Conservation (phyloP, 2,113 vertebrate species). For the Enhydra lutris region DNA sequence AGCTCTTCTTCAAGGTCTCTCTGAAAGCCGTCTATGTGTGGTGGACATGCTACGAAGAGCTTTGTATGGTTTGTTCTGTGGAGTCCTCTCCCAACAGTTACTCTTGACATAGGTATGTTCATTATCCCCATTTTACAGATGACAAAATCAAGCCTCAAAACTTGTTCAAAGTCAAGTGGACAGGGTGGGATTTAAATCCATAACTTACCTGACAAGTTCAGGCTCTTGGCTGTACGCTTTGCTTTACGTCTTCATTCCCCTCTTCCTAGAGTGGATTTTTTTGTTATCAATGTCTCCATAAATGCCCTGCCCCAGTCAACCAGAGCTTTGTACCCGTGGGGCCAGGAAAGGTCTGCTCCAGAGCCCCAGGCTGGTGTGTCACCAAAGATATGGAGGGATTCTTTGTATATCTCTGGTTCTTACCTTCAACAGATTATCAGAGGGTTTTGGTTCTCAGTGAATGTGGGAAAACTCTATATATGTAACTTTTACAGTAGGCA, state of each 20-base stretch:
- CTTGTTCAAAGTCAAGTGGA: background rate
- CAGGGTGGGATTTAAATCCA: background rate
- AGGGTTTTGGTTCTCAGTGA: background rate
- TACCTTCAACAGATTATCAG: background rate
- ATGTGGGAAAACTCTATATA: background rate
- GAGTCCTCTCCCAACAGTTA: background rate
- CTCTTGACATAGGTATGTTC: background rate
- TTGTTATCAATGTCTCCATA: background rate
- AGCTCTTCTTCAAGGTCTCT: background rate
- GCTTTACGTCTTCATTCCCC: background rate
- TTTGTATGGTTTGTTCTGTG: background rate
- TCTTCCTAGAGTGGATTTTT: background rate
- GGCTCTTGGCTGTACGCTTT: background rate
- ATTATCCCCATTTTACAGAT: background rate
- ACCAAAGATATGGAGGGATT: background rate
- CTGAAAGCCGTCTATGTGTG: background rate
- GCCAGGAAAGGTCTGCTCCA: background rate
- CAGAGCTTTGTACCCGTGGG: background rate
- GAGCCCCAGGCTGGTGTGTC: background rate
- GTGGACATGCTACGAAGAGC: rapidly evolving
- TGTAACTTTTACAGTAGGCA: background rate
- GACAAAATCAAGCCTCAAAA: background rate
- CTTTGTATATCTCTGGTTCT: background rate
- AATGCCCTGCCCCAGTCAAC: background rate
- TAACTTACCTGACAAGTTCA: background rate